These are phyloP conservation scores for Pterocles orientalis DNA, from an alignment of 2,113 vertebrate species.

Conservation along the genomic window DNA sequence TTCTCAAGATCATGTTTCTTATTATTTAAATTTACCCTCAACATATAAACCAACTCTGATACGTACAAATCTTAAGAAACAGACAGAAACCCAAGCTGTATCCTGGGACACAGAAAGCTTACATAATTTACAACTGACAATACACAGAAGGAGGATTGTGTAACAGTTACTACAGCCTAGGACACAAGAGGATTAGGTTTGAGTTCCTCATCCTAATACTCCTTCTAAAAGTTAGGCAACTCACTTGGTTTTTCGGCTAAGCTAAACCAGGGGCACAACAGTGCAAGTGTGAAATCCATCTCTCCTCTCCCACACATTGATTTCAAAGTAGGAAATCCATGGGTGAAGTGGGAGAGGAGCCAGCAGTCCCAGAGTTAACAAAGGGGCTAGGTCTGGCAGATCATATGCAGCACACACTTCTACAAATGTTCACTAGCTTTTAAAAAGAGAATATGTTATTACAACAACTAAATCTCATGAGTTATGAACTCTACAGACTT, in stretches of 20 bases:
- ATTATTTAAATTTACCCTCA: conserved; percentile 44
- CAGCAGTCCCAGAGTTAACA: not conserved
- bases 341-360: not conserved
- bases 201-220: not conserved
- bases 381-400: not conserved
- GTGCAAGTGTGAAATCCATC: not conserved
- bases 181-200: not conserved
- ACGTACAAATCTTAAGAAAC: not conserved
- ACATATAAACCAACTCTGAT: not conserved
- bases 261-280: not conserved
- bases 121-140: not conserved
- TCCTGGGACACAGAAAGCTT: not conserved
- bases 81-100: not conserved
- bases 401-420: not conserved
- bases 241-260: not conserved
- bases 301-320: not conserved
- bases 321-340: not conserved
- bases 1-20: conserved; percentile 6
- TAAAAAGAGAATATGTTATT: not conserved
- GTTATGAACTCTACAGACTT: not conserved
- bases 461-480: not conserved
- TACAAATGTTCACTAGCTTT: not conserved
- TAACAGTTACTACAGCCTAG: not conserved
- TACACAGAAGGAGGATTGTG: not conserved
- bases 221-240: not conserved